Conservation (phyloP, 2,113 vertebrate genomes). For the Circaetus cinerascens region DNA sequence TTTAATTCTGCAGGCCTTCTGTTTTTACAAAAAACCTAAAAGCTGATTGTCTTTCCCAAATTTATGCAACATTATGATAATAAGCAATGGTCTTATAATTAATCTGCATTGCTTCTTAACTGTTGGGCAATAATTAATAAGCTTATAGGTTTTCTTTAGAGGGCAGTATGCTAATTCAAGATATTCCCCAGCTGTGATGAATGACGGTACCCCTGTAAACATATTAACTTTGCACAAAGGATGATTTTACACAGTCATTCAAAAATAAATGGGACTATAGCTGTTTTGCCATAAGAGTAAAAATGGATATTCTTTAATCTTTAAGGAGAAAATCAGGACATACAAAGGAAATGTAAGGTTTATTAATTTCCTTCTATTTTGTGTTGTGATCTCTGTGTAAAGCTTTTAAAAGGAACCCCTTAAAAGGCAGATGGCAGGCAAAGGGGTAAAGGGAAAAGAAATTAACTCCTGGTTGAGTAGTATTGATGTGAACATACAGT, state of each 20-base stretch:
- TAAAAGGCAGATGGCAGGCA: neutral
- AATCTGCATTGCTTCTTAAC: conserved; percentile 61
- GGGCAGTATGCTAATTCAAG: conserved; percentile 26
- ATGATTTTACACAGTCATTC: neutral
- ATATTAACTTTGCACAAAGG: neutral
- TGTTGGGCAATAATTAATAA: conserved; percentile 38
- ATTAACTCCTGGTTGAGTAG: neutral
- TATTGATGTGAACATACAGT: neutral
- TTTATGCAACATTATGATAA: conserved; percentile 61
- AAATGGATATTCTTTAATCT: neutral
- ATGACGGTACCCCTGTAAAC: neutral
- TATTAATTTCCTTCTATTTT: neutral
- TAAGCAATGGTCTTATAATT: conserved; percentile 14
- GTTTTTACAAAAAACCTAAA: conserved; percentile 32
- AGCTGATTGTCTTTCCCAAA: conserved; percentile 18
- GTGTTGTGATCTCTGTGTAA: neutral
- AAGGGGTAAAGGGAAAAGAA: neutral
- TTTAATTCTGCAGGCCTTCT: conserved; percentile 49
- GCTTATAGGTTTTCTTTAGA: conserved; percentile 27
- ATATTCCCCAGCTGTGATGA: conserved; percentile 3
- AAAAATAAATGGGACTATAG: neutral
- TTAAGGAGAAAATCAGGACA: neutral
- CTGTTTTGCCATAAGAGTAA: neutral
- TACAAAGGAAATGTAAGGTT: neutral
- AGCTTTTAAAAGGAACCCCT: neutral